These are phyloP conservation scores for Tokudaia tokunoshimensis DNA, from an alignment of 2,797 vertebrate species.

Conservation along the genomic window DNA sequence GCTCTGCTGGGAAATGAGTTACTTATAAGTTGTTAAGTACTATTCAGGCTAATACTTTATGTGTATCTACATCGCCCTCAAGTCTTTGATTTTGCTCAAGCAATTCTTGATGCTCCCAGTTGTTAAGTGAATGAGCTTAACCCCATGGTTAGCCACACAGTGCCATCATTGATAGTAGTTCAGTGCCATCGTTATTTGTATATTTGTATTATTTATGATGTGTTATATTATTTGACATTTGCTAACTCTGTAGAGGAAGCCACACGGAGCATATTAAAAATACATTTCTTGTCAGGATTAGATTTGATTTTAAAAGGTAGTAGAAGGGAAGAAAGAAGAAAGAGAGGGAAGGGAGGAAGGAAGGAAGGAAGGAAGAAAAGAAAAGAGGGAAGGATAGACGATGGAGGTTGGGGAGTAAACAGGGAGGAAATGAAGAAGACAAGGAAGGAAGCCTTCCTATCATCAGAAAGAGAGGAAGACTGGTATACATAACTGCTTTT, in stretches of 20 bases:
- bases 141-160: neutral
- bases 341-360: neutral
- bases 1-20: constrained; percentile 43
- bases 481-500: too few relatives aligned
- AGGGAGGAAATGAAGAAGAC: too few relatives aligned
- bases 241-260: neutral
- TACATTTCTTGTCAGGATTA: neutral
- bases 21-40: constrained; percentile 27
- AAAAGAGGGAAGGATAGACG: neutral
- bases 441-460: neutral
- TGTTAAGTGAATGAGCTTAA: constrained; percentile 39
- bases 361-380: too few relatives aligned
- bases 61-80: neutral
- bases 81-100: constrained; percentile 50
- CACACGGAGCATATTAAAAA: neutral
- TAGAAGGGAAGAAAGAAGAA: neutral
- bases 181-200: neutral
- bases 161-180: neutral
- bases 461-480: neutral
- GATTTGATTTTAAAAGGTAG: neutral
- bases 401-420: too few relatives aligned
- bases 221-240: constrained; percentile 38
- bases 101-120: neutral
- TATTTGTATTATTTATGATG: constrained; percentile 1
- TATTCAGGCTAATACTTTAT: neutral